Evolutionary conservation across 2,113 vertebrate species (phyloP).

Genomic region (Oenanthe oenanthe): DNA sequence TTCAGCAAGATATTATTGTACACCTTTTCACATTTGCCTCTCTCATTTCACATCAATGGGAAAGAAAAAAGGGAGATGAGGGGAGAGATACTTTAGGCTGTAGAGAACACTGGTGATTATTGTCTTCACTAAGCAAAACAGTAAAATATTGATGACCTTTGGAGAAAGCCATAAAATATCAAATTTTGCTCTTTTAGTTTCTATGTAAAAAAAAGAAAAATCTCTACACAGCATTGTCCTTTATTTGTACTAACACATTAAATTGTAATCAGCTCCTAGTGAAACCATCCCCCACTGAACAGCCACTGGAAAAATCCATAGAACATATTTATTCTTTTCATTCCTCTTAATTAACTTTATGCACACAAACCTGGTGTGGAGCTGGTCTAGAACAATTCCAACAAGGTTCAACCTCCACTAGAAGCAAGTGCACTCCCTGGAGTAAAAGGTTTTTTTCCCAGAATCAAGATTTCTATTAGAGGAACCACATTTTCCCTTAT

Average conservation of each 20-base stretch:
- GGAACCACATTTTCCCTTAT: neutral
- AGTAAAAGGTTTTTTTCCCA: neutral
- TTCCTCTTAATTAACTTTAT: neutral
- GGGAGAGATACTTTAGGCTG: neutral
- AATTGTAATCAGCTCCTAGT: neutral
- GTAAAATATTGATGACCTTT: neutral
- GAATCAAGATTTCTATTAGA: accelerated
- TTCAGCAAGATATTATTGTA: neutral
- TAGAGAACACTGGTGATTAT: neutral
- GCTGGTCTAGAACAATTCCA: neutral
- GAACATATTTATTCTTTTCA: neutral
- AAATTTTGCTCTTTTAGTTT: neutral
- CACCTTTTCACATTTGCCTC: neutral
- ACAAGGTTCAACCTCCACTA: neutral
- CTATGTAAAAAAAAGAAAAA: neutral
- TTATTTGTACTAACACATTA: neutral
- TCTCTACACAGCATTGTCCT: neutral
- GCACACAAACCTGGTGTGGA: neutral
- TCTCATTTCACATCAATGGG: neutral
- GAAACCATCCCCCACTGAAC: neutral
- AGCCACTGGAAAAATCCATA: neutral
- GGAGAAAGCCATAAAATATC: neutral
- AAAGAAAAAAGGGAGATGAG: no score
- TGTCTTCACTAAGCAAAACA: neutral
- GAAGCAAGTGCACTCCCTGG: neutral